Base-by-base conservation (phyloP, 2,888 invertebrate genomes). In the Frankliniella fusca region DNA sequence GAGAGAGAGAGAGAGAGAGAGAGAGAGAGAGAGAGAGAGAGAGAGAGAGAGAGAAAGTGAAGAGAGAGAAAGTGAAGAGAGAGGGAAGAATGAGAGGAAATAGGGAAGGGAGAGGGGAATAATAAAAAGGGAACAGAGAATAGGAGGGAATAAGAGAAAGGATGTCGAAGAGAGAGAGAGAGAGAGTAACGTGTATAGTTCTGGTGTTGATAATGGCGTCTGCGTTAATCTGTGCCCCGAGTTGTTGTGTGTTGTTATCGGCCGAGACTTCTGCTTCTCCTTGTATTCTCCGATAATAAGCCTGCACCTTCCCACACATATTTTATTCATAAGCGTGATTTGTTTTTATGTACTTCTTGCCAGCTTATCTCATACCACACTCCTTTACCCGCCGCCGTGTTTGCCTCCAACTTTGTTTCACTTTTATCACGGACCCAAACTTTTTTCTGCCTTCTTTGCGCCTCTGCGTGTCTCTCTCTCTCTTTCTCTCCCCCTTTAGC, bases 321-420 rank as follows among this genome's bases (percentile, higher is more conserved):
- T 76, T 76, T 76, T 76, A 76, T 76, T 76, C 70, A 76, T 76
- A 76, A 76, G 70, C 70, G 70, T 76, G 70, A 76, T 76, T 76
- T 76, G 70, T 76, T 23, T 76, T 76, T 27, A 76, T 76, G 70
- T 76, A 27, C 70, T 76, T 27, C 70, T 76, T 76, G 70, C 70
- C 70, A 76, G 70, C 70, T 76, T 76, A 76, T 76, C 70, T 76
- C 70, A 76, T 76, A 76, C 27, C 70, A 76, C 70, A 27, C 23
- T 3, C 54, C 20, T 5, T 38, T 38, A 5, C 38, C 38, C 38
- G 3, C 38, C 38, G 61, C 18, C 23, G 23, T 76, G 70, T 76
- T 76, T 76, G 27, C 70, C 70, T 76, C 70, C 70, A 76, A 76
- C 70, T 76, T 76, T 76, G 70, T 76, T 76, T 54, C 54, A 5